These are phyloP conservation scores for Mylabris phalerata DNA, from an alignment of 1,140 invertebrate species.

Conservation along the genomic window DNA sequence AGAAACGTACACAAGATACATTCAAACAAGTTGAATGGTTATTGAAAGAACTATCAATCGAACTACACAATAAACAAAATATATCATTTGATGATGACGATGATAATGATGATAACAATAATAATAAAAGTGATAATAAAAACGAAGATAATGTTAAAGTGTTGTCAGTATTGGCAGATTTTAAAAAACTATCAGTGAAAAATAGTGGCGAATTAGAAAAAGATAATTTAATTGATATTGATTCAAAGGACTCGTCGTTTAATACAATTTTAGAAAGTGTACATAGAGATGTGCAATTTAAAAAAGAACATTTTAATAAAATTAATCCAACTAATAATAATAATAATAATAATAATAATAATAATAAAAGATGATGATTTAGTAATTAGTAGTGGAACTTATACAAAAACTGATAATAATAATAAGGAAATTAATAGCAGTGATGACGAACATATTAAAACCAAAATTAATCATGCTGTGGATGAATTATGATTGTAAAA, in stretches of 20 bases:
- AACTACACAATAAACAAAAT: slow-evolving; percentile 22
- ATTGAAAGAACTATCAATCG: slow-evolving; percentile 32
- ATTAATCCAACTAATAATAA: background rate
- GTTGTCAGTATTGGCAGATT: slow-evolving; percentile 3
- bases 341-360: too few species aligned
- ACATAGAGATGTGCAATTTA: slow-evolving; percentile 5
- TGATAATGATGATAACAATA: background rate
- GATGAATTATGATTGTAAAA: slow-evolving; percentile 12
- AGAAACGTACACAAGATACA: slow-evolving; percentile 24
- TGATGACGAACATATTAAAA: slow-evolving; percentile 13
- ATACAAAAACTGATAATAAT: background rate
- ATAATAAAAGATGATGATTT: slow-evolving; percentile 4
- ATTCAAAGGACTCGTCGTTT: slow-evolving; percentile 2
- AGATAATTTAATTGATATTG: slow-evolving; percentile 2
- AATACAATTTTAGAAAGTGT: slow-evolving; percentile 9
- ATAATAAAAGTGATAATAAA: background rate
- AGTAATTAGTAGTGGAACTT: slow-evolving; percentile 2
- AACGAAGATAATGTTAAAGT: slow-evolving; percentile 6
- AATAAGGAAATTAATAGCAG: slow-evolving; percentile 11
- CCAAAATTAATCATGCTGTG: slow-evolving; percentile 10
- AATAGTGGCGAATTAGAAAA: slow-evolving; percentile 1
- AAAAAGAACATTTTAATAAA: slow-evolving; percentile 5
- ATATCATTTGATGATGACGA: background rate
- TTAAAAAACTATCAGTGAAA: slow-evolving; percentile 2
- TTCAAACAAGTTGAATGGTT: slow-evolving; percentile 36